These are phyloP conservation scores for Tortricodes alternella DNA, from an alignment of 2,888 invertebrate genomes.

Conservation along the genomic window DNA sequence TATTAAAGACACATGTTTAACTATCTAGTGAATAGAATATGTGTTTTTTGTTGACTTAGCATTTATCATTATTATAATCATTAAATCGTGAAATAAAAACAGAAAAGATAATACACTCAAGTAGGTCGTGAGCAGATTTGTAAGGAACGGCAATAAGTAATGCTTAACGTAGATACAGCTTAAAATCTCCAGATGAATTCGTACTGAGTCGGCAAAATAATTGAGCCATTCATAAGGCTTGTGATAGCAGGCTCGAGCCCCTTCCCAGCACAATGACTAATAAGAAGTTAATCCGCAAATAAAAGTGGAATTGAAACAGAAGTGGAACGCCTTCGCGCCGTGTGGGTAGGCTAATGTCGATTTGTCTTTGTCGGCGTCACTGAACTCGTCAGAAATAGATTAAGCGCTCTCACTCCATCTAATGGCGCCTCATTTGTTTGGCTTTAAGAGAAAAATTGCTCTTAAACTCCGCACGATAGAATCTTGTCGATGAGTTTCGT, in stretches of 20 bases:
- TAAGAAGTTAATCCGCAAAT: constrained; percentile 83
- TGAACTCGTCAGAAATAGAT: constrained; percentile 84
- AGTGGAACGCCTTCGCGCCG: constrained; percentile 78
- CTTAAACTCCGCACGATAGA: constrained; percentile 75
- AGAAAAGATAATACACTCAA: neutral
- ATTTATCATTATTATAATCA: constrained; percentile 12
- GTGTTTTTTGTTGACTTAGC: constrained; percentile 35
- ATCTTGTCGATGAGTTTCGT: constrained; percentile 77
- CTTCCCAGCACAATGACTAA: constrained; percentile 77
- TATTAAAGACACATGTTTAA: constrained; percentile 62
- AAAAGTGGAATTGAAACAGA: constrained; percentile 83
- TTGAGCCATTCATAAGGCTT: constrained; percentile 81
- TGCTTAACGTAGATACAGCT: constrained; percentile 45
- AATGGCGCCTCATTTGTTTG: constrained; percentile 83
- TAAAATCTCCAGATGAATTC: constrained; percentile 51
- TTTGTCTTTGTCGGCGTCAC: constrained; percentile 83
- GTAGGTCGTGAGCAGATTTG: constrained; percentile 35
- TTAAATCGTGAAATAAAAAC: constrained; percentile 21
- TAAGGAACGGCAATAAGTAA: constrained; percentile 46
- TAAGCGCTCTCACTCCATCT: constrained; percentile 83
- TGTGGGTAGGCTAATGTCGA: constrained; percentile 82
- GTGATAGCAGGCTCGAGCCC: constrained; percentile 68
- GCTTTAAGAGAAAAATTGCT: constrained; percentile 82
- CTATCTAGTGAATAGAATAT: constrained; percentile 48
- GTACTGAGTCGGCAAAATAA: constrained; percentile 72